Percentiles rank a stretch among this genome's conserved stretches.
Evolutionary conservation across 2,797 vertebrate genomes (phyloP).

Genomic region (Acanthurus lineatus): DNA sequence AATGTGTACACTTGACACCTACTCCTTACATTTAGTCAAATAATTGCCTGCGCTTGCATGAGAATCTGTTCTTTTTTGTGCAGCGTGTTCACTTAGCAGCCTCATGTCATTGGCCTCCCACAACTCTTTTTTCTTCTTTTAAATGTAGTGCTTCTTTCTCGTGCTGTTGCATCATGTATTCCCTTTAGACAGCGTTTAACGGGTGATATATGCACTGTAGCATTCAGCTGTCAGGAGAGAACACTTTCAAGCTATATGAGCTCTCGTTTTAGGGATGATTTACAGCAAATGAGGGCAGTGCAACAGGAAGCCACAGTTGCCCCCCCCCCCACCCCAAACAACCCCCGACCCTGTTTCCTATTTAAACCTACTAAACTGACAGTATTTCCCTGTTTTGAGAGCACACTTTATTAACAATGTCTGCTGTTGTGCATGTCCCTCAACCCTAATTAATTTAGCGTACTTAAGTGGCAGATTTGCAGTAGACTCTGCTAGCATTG

Average conservation of each 20-base stretch:
- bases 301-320: conserved; percentile 48
- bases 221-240: conserved; percentile 53
- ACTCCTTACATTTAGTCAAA: conserved; percentile 8
- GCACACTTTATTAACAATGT: conserved; percentile 66
- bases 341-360: conserved; percentile 12
- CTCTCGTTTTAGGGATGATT: conserved; percentile 57
- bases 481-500: conserved; percentile 49
- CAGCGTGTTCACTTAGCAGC: conserved; percentile 8
- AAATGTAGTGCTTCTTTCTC: conserved; percentile 19
- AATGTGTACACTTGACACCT: conserved; percentile 15
- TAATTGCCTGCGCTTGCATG: conserved; percentile 27
- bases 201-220: conserved; percentile 60
- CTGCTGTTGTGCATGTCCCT: conserved; percentile 66
- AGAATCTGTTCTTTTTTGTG: conserved; percentile 25
- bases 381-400: conserved; percentile 64
- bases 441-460: conserved; percentile 71
- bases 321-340: neutral
- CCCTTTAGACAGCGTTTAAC: conserved; percentile 48
- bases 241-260: conserved; percentile 49
- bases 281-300: conserved; percentile 60
- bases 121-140: conserved; percentile 3
- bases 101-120: conserved; percentile 26
- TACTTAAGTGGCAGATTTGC: conserved; percentile 71
- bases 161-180: conserved; percentile 42
- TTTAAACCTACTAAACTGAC: conserved; percentile 65